Evolutionary conservation across 1,140 invertebrate genomes (phyloP).

Genomic region (Drosophila suzukii): DNA sequence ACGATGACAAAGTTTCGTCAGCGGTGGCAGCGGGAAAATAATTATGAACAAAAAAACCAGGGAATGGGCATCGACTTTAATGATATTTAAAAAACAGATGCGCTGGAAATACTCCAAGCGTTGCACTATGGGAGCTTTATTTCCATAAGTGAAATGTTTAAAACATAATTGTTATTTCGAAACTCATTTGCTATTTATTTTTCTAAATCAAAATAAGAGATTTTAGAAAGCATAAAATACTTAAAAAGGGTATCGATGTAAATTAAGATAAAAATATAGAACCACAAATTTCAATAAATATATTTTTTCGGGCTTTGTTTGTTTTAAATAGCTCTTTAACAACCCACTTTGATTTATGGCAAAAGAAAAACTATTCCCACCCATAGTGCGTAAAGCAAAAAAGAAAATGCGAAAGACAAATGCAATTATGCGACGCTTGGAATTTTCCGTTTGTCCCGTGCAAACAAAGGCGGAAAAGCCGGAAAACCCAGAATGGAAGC

Average conservation of each 20-base stretch:
- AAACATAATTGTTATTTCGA: too few relatives aligned
- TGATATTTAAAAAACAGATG: slow-evolving; percentile 65
- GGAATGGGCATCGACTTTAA: slow-evolving; percentile 52
- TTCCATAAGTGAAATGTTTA: too few relatives aligned
- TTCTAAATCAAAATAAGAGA: too few relatives aligned
- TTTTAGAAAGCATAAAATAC: too few relatives aligned
- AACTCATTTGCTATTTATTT: too few relatives aligned
- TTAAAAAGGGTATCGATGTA: too few relatives aligned
- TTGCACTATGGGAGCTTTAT: background rate
- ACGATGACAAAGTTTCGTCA: slow-evolving; percentile 58
- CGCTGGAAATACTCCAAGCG: slow-evolving; percentile 25
- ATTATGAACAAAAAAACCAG: slow-evolving; percentile 47
- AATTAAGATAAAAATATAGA: too few relatives aligned
- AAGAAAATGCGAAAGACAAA: slow-evolving; percentile 56
- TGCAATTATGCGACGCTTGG: slow-evolving; percentile 55
- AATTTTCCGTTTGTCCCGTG: slow-evolving; percentile 22
- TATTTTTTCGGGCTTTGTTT: too few relatives aligned
- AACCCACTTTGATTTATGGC: background rate
- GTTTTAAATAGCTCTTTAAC: background rate
- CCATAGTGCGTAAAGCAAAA: background rate
- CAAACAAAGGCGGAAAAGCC: slow-evolving; percentile 43
- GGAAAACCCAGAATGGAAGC: slow-evolving; percentile 15
- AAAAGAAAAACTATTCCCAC: too few relatives aligned
- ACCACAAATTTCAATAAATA: too few relatives aligned
- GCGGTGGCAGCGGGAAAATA: slow-evolving; percentile 45